Evolutionary conservation across 2,888 invertebrate genomes (phyloP), one percentile per base, ranked within the genome.

Genomic region (Drosophila colorata): DNA sequence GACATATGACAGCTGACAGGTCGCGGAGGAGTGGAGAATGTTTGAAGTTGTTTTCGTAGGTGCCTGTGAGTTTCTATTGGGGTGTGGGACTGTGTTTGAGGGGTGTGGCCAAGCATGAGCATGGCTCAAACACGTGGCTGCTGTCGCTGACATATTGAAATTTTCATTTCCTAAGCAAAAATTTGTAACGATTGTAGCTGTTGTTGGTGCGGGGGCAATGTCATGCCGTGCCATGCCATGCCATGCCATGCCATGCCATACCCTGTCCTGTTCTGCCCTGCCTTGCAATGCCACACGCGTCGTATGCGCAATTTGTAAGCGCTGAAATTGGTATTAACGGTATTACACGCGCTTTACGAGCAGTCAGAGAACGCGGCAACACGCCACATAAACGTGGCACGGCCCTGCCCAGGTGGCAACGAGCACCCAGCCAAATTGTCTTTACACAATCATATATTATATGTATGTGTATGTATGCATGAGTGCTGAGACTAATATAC

Each of bases 321-420:
- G 69, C 70, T 79, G 82, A 87, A 87, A 87, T 78, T 84, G 76
- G 76, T 77, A 87, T 87, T 87, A 87, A 84, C 83, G 76, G 87
- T 59, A 84, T 84, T 81, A 84, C 85, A 84, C 61, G 68, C 86
- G 69, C 77, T 76, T 87, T 81, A 85, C 74, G 74, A 76, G 79
- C 74, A 87, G 81, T 59, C 66, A 31, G 73, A 53, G 60, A 65
- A 43, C 11, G 57, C 48, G 67, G 52, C 61, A 59, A 55, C 59
- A 65, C 20, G 57, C 28, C 28, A 53, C 16, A 14, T 14, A 20
- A 38, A 37, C 52, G 18, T 40, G 44, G 41, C 60, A 52, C 51
- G 60, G 18, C 38, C 46, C 53, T 66, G 58, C 40, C 75, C 63
- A 80, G 78, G 78, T 83, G 74, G 74, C 69, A 69, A 64, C 67